Base-by-base conservation (phyloP, 2,888 invertebrate genomes). In the Lapara coniferarum region DNA sequence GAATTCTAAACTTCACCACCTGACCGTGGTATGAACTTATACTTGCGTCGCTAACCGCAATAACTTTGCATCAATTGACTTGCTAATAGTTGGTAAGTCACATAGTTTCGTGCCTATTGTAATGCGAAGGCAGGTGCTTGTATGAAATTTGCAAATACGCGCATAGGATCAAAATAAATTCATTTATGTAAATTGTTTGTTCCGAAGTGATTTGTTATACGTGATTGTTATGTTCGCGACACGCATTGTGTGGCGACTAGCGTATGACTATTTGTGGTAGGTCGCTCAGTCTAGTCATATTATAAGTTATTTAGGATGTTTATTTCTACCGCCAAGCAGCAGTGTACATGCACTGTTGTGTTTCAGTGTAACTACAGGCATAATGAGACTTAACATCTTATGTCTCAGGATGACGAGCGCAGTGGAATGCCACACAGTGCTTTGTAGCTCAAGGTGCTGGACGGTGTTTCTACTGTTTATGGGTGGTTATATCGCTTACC, bases 51-150 rank as follows among this genome's bases (percentile, higher is more conserved):
- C 46, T 63, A 63, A 76, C 80, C 78, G 75, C 78, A 76, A 83
- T 84, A 82, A 84, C 85, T 86, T 85, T 82, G 84, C 85, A 86
- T 82, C 82, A 84, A 84, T 85, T 86, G 85, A 86, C 86, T 87
- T 86, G 85, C 85, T 85, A 86, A 87, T 83, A 84, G 81, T 83
- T 80, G 52, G 58, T 79, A 79, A 84, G 84, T 82, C 79, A 78
- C 76, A 79, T 69, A 72, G 71, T 73, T 73, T 72, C 70, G 72
- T 75, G 81, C 81, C 78, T 80, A 83, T 80, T 78, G 79, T 77
- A 81, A 81, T 81, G 78, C 76, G 72, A 75, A 75, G 77, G 72
- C 72, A 74, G 76, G 74, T 74, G 70, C 69, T 51, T 66, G 66
- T 30, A 66, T 66, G 52, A 66, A 52, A 53, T 53, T 66, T 37